Percentiles rank a stretch among this genome's conserved stretches.
Conservation (phyloP, 1,140 invertebrate genomes). For the Macrobrachium nipponense region DNA sequence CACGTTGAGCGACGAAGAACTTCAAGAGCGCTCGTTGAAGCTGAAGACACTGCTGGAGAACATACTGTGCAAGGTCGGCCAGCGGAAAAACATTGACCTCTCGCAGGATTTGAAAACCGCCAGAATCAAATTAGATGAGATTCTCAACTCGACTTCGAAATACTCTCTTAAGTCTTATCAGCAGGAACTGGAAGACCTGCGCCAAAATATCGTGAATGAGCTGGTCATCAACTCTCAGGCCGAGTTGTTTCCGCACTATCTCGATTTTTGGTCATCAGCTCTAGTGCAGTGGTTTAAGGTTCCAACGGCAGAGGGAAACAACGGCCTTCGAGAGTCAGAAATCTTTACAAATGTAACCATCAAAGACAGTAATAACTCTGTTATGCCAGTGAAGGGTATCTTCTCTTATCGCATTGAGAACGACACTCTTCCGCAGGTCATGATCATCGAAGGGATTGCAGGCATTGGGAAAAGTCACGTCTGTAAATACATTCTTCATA, state of each 20-base stretch:
- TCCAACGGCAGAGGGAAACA: background rate
- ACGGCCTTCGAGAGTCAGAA: background rate
- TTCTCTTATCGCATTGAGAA: background rate
- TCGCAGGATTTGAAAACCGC: background rate
- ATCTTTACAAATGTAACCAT: background rate
- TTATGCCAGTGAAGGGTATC: background rate
- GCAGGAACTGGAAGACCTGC: too few species aligned
- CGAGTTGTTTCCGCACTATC: background rate
- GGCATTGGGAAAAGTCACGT: slow-evolving; percentile 9
- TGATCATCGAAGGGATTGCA: slow-evolving; percentile 15
- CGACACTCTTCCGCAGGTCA: background rate
- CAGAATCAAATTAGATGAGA: background rate
- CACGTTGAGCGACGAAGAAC: background rate
- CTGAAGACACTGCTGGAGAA: background rate
- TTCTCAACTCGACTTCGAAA: too few species aligned
- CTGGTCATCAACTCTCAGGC: too few species aligned
- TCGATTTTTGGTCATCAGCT: background rate
- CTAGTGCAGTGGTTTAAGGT: background rate
- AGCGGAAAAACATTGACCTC: background rate
- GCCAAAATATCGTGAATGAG: too few species aligned
- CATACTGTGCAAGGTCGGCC: background rate
- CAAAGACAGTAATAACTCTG: background rate
- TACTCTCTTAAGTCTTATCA: too few species aligned
- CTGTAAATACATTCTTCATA: slow-evolving; percentile 16
- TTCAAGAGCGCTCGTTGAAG: background rate